Evolutionary conservation across 2,797 vertebrate genomes (phyloP), one percentile per base, ranked within the genome.

Genomic region (Sebastes matsubarae): DNA sequence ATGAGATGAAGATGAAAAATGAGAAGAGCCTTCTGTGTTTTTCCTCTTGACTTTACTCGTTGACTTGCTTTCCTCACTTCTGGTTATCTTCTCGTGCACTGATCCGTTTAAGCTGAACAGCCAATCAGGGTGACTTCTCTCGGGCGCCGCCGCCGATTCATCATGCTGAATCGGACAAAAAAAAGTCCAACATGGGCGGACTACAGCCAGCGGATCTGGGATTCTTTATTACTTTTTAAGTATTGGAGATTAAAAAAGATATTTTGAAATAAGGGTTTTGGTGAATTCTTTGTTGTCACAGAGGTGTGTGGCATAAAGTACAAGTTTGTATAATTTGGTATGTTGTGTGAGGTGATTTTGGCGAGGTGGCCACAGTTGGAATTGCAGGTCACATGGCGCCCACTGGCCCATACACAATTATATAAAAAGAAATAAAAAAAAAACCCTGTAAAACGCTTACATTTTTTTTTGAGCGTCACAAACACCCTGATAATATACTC

Each of bases 401-500:
- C 13, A 38, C 36, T 2, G 36, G 36, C 25, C 54, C 10, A 27
- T 38, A 20, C 1, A 38, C 6, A 38, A 58, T 38, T n/a, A 27
- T 59, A 25, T 38, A 3, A 27, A 29, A n/a, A 25, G 4, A 52
- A 9, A 52, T 52, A 8, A 18, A 46, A 18, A 46, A 38, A 14
- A n/a, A n/a, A n/a, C n/a, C n/a, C n/a, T 42, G 38, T 6, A 42
- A 42, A 42, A 42, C 0, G 5, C 5, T 42, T 0, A 42, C 2
- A 42, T 6, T 42, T 42, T 42, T 42, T 42, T 42, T 5, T 42
- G 13, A 42, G 38, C 13, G 38, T 42, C 38, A 42, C 13, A 14
- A 42, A 18, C 42, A 46, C 42, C 18, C 42, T 46, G 42, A 46
- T 24, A 13, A 61, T 22, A 30, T 8, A 3, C 5, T 30, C 34